Conservation (phyloP, 1,140 invertebrate genomes). For the Vanessa atalanta region DNA sequence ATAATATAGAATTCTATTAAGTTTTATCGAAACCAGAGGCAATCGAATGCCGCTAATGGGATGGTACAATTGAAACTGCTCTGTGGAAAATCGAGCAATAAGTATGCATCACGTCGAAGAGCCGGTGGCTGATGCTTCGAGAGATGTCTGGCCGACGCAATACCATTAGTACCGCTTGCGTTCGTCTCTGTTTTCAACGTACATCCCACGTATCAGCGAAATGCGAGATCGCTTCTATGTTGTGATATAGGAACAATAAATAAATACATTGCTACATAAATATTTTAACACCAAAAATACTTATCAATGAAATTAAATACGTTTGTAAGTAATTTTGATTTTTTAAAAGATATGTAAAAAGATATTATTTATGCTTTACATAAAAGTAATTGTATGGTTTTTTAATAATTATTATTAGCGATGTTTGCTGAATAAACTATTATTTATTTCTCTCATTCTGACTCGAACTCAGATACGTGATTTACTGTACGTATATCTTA, state of each 20-base stretch:
- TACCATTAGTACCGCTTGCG: constrained; percentile 40
- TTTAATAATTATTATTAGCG: too few relatives aligned
- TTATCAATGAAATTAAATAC: not conserved
- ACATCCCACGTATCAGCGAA: constrained; percentile 4
- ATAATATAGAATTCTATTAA: constrained; percentile 49
- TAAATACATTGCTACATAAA: not conserved
- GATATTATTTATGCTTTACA: too few relatives aligned
- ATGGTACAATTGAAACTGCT: constrained; percentile 72
- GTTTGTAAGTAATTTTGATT: too few relatives aligned
- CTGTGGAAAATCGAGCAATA: constrained; percentile 73
- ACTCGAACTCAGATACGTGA: not conserved
- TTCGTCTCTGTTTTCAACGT: constrained; percentile 31
- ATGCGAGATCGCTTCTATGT: not conserved
- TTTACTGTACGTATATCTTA: not conserved
- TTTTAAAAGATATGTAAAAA: too few relatives aligned
- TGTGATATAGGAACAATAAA: not conserved
- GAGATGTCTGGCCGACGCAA: constrained; percentile 64
- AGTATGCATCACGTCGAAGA: constrained; percentile 71
- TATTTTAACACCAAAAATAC: not conserved
- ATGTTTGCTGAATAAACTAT: not conserved
- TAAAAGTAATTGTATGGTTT: too few relatives aligned
- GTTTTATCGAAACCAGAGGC: constrained; percentile 52
- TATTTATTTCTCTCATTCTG: not conserved
- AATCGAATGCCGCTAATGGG: constrained; percentile 69
- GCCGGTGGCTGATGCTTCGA: constrained; percentile 56